These are phyloP conservation scores for Coenonympha glycerion DNA, from an alignment of 2,888 invertebrate genomes.

Conservation along the genomic window DNA sequence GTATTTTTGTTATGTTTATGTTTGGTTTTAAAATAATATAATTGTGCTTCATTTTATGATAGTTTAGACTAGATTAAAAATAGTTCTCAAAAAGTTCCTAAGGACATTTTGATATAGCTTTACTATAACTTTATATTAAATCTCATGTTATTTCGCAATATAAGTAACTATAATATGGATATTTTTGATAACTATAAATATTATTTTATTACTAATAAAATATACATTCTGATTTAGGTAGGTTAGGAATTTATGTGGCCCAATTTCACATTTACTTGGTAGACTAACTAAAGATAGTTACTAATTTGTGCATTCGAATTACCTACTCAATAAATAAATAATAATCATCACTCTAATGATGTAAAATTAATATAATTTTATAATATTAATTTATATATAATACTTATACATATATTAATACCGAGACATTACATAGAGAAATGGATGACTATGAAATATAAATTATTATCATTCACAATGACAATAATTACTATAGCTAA, in stretches of 20 bases:
- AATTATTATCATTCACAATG: conserved; percentile 38
- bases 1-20: no score
- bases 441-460: conserved; percentile 46
- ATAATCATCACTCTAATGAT: not conserved
- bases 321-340: no score
- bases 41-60: conserved; percentile 1
- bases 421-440: conserved; percentile 14
- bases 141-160: not conserved
- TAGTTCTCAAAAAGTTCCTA: no score
- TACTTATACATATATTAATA: not conserved
- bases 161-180: no score
- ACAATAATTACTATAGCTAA: conserved; percentile 58
- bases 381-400: no score
- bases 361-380: not conserved
- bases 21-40: no score
- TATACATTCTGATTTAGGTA: not conserved
- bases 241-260: not conserved
- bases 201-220: not conserved
- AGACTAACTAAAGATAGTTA: not conserved
- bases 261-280: not conserved
- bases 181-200: no score
- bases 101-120: not conserved
- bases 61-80: not conserved
- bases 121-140: not conserved
- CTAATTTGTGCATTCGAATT: not conserved